Percentiles rank a stretch among this genome's conserved stretches.
Conservation (phyloP, 1,140 invertebrate species). For the Pissodes strobi region DNA sequence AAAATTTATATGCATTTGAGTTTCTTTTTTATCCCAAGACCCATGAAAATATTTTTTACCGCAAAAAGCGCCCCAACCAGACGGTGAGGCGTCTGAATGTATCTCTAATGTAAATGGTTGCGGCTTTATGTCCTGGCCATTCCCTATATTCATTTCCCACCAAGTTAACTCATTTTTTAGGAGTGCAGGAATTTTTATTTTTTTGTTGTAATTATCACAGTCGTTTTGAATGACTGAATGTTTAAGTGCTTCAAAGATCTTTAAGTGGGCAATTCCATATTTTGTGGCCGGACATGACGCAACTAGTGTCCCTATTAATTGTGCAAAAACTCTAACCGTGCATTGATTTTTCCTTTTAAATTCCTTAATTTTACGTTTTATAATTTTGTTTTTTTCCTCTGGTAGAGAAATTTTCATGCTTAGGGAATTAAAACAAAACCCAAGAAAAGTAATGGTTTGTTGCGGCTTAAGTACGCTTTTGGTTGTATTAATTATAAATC, state of each 20-base stretch:
- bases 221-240: background rate
- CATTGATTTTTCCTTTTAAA: slow-evolving; percentile 2
- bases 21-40: slow-evolving; percentile 1
- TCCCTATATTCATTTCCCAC: slow-evolving; percentile 12
- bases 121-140: slow-evolving; percentile 1
- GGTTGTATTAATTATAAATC: slow-evolving; percentile 24
- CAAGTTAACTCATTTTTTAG: slow-evolving; percentile 8
- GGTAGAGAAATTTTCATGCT: slow-evolving; percentile 1
- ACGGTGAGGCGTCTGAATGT: slow-evolving; percentile 14
- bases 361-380: background rate
- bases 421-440: slow-evolving; percentile 6
- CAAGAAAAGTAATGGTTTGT: slow-evolving; percentile 11
- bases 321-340: background rate
- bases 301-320: slow-evolving; percentile 4
- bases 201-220: background rate
- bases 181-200: background rate
- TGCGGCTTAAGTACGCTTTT: slow-evolving; percentile 18
- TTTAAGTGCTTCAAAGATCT: slow-evolving; percentile 17
- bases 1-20: background rate
- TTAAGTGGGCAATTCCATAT: slow-evolving; percentile 22
- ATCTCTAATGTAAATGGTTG: slow-evolving; percentile 12
- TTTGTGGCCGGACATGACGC: slow-evolving; percentile 5
- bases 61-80: slow-evolving; percentile 11
- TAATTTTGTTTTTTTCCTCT: background rate
- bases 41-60: background rate